phyloP scores from a whole-genome alignment of 1,140 invertebrate genomes.

The Camponotus floridanus region DNA sequence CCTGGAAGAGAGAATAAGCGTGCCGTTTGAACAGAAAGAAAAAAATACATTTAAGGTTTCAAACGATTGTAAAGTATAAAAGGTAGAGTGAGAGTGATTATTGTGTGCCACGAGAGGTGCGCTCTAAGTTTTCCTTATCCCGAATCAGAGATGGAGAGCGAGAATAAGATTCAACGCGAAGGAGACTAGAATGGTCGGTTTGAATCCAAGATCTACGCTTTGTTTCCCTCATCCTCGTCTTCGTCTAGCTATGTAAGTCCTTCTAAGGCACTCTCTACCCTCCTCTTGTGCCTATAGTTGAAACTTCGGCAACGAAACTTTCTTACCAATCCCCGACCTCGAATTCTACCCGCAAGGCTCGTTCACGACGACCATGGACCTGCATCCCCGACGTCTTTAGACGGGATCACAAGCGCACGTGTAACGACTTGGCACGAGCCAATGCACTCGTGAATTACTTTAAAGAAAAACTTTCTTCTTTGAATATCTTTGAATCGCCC shows the following conservation, averaged over 20 bases:
- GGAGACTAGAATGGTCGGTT: conserved; percentile 35
- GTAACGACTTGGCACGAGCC: conserved; percentile 56
- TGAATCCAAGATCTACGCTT: conserved; percentile 44
- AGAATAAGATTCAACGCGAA: conserved; percentile 37
- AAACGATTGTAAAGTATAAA: conserved; percentile 23
- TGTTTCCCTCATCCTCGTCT: conserved; percentile 30
- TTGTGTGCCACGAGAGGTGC: conserved; percentile 38
- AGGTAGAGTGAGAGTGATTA: neutral
- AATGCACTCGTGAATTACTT: neutral
- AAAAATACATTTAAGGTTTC: conserved; percentile 61
- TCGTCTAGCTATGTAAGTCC: conserved; percentile 32
- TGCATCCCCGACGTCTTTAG: conserved; percentile 4
- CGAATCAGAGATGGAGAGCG: conserved; percentile 55
- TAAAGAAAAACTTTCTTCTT: neutral
- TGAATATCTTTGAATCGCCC: conserved; percentile 12
- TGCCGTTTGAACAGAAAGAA: conserved; percentile 68
- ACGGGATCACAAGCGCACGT: conserved; percentile 16
- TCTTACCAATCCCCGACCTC: conserved; percentile 41
- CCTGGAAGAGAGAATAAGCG: conserved; percentile 23
- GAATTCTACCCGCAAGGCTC: conserved; percentile 49
- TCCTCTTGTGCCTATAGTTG: conserved; percentile 37
- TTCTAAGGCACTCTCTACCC: conserved; percentile 32
- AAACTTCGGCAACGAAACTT: conserved; percentile 63
- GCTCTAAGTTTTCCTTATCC: conserved; percentile 74
- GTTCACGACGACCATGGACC: conserved; percentile 12